phyloP scores from a whole-genome alignment of 2,888 invertebrate genomes.

The Cyclophora albipunctata region DNA sequence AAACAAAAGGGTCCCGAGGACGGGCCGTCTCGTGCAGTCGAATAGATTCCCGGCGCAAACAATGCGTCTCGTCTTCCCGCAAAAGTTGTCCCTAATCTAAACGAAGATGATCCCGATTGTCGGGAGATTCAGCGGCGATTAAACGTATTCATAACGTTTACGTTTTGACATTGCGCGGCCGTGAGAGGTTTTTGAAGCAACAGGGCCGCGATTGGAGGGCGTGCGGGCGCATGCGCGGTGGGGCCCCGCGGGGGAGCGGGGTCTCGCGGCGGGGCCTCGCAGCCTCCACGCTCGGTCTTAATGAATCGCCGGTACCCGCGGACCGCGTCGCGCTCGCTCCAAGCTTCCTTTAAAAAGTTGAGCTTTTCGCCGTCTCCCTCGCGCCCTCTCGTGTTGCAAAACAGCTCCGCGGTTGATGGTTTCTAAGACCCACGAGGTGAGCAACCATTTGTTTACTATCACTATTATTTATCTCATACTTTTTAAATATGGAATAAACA shows the following conservation, averaged over 20 bases:
- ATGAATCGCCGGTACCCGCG: slow-evolving; percentile 72
- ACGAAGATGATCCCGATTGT: slow-evolving; percentile 58
- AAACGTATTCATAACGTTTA: slow-evolving; percentile 68
- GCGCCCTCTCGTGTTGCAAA: slow-evolving; percentile 54
- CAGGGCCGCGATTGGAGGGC: slow-evolving; percentile 64
- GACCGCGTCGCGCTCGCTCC: slow-evolving; percentile 62
- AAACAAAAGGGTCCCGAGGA: slow-evolving; percentile 11
- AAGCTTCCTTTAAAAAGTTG: slow-evolving; percentile 60
- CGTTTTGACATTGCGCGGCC: slow-evolving; percentile 59
- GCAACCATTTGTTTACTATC: slow-evolving; percentile 12
- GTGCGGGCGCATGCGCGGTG: slow-evolving; percentile 47
- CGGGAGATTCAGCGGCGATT: slow-evolving; percentile 58
- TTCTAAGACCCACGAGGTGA: slow-evolving; percentile 43
- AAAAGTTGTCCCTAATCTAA: slow-evolving; percentile 49
- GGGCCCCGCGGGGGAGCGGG: slow-evolving; percentile 18
- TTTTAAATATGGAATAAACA: background rate
- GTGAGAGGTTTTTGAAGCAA: slow-evolving; percentile 71
- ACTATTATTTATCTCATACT: background rate
- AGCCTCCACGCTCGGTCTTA: slow-evolving; percentile 68
- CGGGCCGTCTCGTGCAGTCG: slow-evolving; percentile 31
- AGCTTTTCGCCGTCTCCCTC: slow-evolving; percentile 59
- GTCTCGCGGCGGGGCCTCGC: slow-evolving; percentile 46
- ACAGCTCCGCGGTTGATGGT: slow-evolving; percentile 42
- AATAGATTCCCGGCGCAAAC: slow-evolving; percentile 29
- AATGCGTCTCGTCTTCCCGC: slow-evolving; percentile 37